Base-by-base conservation (phyloP, 2,797 vertebrate species). In the Rhincodon typus region DNA sequence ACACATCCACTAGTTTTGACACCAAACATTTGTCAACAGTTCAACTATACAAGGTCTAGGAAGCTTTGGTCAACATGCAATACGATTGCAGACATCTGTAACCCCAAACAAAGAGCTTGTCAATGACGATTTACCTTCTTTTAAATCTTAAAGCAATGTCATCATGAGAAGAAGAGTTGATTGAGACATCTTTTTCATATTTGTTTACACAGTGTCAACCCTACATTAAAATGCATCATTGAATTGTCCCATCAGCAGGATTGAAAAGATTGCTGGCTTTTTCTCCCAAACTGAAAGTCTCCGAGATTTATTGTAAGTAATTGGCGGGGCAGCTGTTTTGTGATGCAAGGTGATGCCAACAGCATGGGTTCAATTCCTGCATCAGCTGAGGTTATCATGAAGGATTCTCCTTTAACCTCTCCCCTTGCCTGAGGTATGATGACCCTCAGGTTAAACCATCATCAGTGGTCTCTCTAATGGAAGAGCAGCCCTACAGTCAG, bases 1-100 rank as follows among this genome's bases (percentile, higher is more conserved):
- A 93, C 90, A 84, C 82, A 46, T 84, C 94, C 95, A 90, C 50
- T 95, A 69, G 90, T 93, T 69, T n/a, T 93, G 62, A 69, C 19
- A 42, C n/a, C 90, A 93, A 69, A 30, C 90, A 93, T 67, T 93
- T 93, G 90, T 42, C 90, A 25, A 6, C n/a, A 69, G 66, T 93
- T 69, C 62, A 93, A 12, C 62, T 25, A 10, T 38, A 69, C n/a
- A 42, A 93, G 62, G 17, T 57, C 57, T 23, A n/a, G 34, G 5
- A 25, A 91, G n/a, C 62, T 25, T n/a, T 38, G 90, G 62, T 69
- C 90, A 69, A 67, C 66, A 69, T 67, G 66, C 2, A 21, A 93
- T 8, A 69, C 67, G 62, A 34, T n/a, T n/a, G 67, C 62, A 93
- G 90, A 38, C 53, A 90, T 38, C 66, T 66, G 66, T 21, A 27